Conservation (phyloP, 2,888 invertebrate genomes). For the Ormyrus rosae region DNA sequence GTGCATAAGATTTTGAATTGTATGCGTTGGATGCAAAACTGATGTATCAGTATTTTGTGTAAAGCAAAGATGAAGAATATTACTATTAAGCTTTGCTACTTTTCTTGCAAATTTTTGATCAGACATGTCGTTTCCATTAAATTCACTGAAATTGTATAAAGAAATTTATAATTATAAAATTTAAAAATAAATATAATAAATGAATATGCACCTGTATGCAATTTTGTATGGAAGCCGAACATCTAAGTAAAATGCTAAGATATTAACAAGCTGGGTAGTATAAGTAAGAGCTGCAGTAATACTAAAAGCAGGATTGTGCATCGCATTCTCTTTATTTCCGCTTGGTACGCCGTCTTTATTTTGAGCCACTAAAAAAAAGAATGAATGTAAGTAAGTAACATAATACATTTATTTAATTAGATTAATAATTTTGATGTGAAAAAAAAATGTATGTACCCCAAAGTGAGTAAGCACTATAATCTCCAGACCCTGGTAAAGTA, state of each 20-base stretch:
- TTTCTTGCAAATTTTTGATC: conserved; percentile 85
- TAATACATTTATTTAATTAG: conserved; percentile 22
- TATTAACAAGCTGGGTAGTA: conserved; percentile 88
- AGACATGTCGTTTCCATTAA: conserved; percentile 84
- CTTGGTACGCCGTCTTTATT: conserved; percentile 78
- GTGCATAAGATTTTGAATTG: conserved; percentile 84
- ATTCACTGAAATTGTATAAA: conserved; percentile 81
- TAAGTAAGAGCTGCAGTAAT: conserved; percentile 90
- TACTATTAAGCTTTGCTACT: conserved; percentile 87
- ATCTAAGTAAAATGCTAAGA: conserved; percentile 90
- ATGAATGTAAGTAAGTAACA: conserved; percentile 25
- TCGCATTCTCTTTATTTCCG: conserved; percentile 78
- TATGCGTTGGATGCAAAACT: conserved; percentile 82
- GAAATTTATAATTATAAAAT: conserved; percentile 54
- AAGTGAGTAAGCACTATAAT: conserved; percentile 86
- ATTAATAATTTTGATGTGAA: conserved; percentile 37
- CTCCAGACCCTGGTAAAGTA: conserved; percentile 88
- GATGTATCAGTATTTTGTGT: conserved; percentile 84
- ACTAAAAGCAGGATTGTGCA: conserved; percentile 83
- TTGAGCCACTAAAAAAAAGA: conserved; percentile 76
- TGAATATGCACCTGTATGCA: conserved; percentile 79
- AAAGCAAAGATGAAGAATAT: conserved; percentile 87
- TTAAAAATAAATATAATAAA: conserved; percentile 22
- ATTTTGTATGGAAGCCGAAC: conserved; percentile 87
- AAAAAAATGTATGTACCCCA: conserved; percentile 80